Conservation (phyloP, 2,888 invertebrate species). For the Mesodorylaimus sp. region DNA sequence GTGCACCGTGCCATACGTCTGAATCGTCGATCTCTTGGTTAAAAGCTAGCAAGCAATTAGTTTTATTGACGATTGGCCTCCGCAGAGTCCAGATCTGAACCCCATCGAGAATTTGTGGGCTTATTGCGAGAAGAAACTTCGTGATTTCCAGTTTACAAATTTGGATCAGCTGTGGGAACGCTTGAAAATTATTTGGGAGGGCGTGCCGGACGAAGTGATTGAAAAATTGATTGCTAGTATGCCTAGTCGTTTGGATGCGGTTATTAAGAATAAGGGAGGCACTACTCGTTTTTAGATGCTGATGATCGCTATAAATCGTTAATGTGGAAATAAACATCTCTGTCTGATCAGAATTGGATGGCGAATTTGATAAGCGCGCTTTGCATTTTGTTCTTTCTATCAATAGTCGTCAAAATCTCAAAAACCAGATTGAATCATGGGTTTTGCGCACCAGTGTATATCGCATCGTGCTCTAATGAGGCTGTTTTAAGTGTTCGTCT, state of each 20-base stretch:
- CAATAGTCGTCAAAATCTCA: no score
- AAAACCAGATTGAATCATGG: no score
- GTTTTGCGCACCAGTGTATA: no score
- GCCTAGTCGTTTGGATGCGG: neutral
- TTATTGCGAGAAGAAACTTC: neutral
- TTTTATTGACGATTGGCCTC: neutral
- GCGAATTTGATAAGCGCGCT: no score
- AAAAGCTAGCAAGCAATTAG: neutral
- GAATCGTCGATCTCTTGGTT: neutral
- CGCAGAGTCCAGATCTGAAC: neutral
- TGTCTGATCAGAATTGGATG: no score
- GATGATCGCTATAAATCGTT: no score
- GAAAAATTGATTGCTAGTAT: neutral
- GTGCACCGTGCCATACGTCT: neutral
- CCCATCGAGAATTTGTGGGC: neutral
- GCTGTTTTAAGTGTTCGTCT: no score
- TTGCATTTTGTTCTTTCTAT: no score
- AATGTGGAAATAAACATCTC: no score
- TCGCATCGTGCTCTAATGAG: no score
- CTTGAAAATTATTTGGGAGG: neutral
- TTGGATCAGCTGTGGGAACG: neutral
- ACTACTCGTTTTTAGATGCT: neutral
- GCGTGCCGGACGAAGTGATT: neutral
- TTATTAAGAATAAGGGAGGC: neutral
- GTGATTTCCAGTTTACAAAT: neutral